These are phyloP conservation scores for Pangasius krempfi DNA, from an alignment of 2,797 vertebrate genomes.

Conservation along the genomic window DNA sequence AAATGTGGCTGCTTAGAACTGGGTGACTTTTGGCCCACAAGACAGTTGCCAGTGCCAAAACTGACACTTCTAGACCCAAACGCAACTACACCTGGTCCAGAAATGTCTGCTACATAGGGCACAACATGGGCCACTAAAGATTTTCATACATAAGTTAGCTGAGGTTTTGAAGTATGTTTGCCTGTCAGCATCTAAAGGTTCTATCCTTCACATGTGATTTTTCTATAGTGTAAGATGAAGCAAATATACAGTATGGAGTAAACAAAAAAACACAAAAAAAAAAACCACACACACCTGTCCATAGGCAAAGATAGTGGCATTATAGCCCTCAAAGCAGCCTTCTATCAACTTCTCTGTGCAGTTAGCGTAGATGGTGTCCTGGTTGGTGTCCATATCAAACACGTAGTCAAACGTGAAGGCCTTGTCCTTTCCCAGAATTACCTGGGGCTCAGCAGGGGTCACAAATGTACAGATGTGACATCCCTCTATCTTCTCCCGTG, in stretches of 20 bases:
- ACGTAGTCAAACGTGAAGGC: constrained; percentile 87
- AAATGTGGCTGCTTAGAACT: background rate
- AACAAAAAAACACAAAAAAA: background rate
- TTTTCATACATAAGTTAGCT: background rate
- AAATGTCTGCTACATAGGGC: background rate
- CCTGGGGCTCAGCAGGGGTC: constrained; percentile 83
- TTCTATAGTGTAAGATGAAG: background rate
- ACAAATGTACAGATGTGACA: constrained; percentile 87
- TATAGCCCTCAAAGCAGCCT: constrained; percentile 86
- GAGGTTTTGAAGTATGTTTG: background rate
- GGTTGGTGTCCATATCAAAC: constrained; percentile 81
- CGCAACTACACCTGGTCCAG: background rate
- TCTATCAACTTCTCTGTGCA: constrained; percentile 86
- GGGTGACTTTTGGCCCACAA: background rate
- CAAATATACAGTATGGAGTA: background rate
- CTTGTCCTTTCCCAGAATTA: constrained; percentile 86
- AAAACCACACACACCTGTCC: constrained; percentile 75
- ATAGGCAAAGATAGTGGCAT: constrained; percentile 87
- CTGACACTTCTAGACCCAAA: background rate
- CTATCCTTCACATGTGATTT: background rate
- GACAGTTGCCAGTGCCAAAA: background rate
- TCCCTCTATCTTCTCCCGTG: constrained; percentile 87
- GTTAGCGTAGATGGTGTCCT: constrained; percentile 79
- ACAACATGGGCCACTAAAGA: background rate
- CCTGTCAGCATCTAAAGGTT: background rate